Percentiles rank a stretch among this genome's conserved stretches.
These are phyloP conservation scores for Meandrina meandrites DNA, from an alignment of 92 coral and sea anemone genomes.

Conservation along the genomic window DNA sequence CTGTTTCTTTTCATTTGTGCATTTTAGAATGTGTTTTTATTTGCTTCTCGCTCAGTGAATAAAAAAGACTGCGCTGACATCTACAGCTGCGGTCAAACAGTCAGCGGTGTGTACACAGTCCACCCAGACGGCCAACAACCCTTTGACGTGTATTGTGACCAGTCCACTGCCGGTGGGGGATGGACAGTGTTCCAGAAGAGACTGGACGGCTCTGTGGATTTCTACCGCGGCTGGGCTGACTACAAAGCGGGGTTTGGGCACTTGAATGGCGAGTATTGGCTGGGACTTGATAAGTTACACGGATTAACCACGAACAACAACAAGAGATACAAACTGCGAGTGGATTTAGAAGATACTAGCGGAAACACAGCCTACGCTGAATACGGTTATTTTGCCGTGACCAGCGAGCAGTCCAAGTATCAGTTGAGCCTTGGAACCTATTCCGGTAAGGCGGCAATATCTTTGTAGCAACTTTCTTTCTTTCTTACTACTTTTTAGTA, in stretches of 20 bases:
- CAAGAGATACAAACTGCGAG: slow-evolving; percentile 31
- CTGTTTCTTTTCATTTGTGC: no score
- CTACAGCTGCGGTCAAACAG: slow-evolving; percentile 1
- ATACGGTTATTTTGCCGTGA: slow-evolving; percentile 29
- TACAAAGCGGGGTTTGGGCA: slow-evolving; percentile 45
- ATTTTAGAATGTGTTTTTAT: background rate
- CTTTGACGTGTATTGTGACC: slow-evolving; percentile 36
- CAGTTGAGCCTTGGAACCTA: slow-evolving; percentile 39
- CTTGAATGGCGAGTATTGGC: slow-evolving; percentile 37
- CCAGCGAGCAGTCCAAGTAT: slow-evolving; percentile 21
- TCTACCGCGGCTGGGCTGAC: slow-evolving; percentile 35
- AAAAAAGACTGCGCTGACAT: slow-evolving; percentile 10
- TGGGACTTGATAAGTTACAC: slow-evolving; percentile 48
- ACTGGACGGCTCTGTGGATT: slow-evolving; percentile 39
- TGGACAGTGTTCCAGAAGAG: slow-evolving; percentile 53
- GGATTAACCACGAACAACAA: slow-evolving; percentile 9
- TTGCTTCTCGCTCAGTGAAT: background rate
- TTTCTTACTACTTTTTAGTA: no score
- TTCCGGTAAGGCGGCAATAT: background rate
- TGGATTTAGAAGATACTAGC: slow-evolving; percentile 38
- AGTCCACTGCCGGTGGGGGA: slow-evolving; percentile 29
- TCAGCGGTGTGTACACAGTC: slow-evolving; percentile 31
- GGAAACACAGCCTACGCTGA: slow-evolving; percentile 37
- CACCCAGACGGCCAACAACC: slow-evolving; percentile 11
- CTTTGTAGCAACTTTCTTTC: no score